Conservation (phyloP, 1,140 invertebrate species). For the Cydia amplana region DNA sequence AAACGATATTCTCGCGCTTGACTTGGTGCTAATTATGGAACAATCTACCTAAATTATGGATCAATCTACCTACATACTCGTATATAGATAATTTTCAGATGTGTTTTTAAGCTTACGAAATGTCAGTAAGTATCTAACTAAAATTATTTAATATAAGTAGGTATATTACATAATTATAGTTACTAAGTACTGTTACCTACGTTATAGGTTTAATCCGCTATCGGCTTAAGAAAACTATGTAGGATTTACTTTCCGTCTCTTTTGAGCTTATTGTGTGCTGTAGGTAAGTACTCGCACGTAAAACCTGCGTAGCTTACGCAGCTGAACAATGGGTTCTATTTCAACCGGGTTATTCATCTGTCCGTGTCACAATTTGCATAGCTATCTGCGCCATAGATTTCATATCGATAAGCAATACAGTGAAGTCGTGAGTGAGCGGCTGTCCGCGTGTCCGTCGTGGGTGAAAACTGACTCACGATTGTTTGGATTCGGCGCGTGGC, state of each 20-base stretch:
- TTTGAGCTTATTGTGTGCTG: neutral
- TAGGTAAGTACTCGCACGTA: neutral
- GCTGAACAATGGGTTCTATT: neutral
- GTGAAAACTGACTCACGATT: slow-evolving; percentile 49
- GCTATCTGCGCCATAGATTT: slow-evolving; percentile 21
- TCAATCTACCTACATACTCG: too few relatives aligned
- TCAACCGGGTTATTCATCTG: neutral
- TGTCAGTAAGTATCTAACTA: too few relatives aligned
- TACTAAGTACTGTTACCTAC: too few relatives aligned
- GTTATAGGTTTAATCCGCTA: too few relatives aligned
- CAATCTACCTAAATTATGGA: too few relatives aligned
- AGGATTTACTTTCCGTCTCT: neutral
- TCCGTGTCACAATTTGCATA: slow-evolving; percentile 16
- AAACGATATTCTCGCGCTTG: too few relatives aligned
- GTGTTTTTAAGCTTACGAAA: too few relatives aligned
- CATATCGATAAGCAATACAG: slow-evolving; percentile 19
- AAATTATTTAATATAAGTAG: too few relatives aligned
- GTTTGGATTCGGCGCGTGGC: slow-evolving; percentile 70
- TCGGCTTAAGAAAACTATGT: too few relatives aligned
- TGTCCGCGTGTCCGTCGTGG: slow-evolving; percentile 18
- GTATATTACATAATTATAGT: too few relatives aligned
- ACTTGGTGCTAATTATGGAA: too few relatives aligned
- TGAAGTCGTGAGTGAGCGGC: slow-evolving; percentile 28
- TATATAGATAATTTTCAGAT: too few relatives aligned
- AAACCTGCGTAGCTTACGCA: neutral